A percentile compares a stretch with the other conserved stretches of the same genome.
Evolutionary conservation across 2,797 vertebrate genomes (phyloP).

Genomic region (Pyrrhura leucotis): DNA sequence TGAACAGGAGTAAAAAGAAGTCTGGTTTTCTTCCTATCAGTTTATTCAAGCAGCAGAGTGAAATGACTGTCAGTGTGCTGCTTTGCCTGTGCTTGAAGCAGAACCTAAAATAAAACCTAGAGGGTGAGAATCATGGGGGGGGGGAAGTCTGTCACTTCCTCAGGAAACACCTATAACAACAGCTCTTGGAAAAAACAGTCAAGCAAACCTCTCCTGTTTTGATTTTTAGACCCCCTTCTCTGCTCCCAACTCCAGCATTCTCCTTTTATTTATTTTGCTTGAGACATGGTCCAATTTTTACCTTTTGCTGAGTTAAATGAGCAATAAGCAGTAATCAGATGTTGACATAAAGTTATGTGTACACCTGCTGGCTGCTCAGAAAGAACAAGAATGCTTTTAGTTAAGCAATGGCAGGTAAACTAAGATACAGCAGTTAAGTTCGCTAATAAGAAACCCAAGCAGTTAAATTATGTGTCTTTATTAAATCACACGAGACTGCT

Average conservation of each 20-base stretch:
- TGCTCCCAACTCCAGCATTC: constrained; percentile 34
- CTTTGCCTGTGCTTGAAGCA: neutral
- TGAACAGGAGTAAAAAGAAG: neutral
- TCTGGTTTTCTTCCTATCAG: neutral
- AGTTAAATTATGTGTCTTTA: constrained; percentile 20
- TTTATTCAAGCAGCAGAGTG: constrained; percentile 1
- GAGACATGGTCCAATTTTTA: constrained; percentile 21
- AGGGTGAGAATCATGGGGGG: constrained; percentile 11
- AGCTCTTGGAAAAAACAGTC: constrained; percentile 55
- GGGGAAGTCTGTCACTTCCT: constrained; percentile 53
- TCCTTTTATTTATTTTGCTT: constrained; percentile 65
- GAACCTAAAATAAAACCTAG: neutral
- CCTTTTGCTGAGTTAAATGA: constrained; percentile 53
- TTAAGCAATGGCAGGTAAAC: constrained; percentile 39
- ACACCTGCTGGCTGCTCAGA: constrained; percentile 64
- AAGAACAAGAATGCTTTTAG: constrained; percentile 59
- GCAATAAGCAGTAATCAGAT: constrained; percentile 61
- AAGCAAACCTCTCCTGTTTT: constrained; percentile 57
- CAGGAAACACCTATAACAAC: constrained; percentile 75
- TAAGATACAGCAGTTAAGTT: constrained; percentile 33
- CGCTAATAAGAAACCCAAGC: constrained; percentile 33
- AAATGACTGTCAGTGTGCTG: constrained; percentile 33
- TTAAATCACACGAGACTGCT: constrained; percentile 42
- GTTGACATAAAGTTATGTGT: constrained; percentile 61
- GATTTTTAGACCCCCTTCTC: neutral